Evolutionary conservation across 1,140 invertebrate genomes (phyloP).

Genomic region (Megathymus violae): DNA sequence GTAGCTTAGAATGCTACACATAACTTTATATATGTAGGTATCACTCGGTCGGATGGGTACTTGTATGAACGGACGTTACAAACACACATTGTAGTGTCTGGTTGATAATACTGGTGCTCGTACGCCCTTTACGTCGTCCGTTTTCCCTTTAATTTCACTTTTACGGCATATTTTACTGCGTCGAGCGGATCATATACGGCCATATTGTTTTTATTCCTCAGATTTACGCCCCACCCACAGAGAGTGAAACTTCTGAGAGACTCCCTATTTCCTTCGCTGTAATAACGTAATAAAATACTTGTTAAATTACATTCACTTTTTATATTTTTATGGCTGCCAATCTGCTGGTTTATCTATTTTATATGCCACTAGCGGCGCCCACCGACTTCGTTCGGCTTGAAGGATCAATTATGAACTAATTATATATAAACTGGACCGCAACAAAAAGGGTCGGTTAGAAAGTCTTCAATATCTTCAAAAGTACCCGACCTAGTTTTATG

Average conservation of each 20-base stretch:
- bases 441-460: too few relatives aligned
- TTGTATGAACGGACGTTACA: too few relatives aligned
- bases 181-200: constrained; percentile 34
- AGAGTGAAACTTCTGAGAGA: constrained; percentile 7
- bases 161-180: constrained; percentile 40
- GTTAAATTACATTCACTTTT: neutral
- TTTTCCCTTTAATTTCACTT: constrained; percentile 39
- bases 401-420: too few relatives aligned
- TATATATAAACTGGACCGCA: too few relatives aligned
- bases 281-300: neutral
- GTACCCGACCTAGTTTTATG: too few relatives aligned
- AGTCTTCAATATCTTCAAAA: too few relatives aligned
- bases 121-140: constrained; percentile 30
- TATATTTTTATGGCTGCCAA: neutral
- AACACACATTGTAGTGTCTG: too few relatives aligned
- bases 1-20: too few relatives aligned
- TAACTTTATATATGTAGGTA: too few relatives aligned
- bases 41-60: too few relatives aligned
- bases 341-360: neutral
- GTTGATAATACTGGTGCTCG: too few relatives aligned
- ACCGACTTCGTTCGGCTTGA: too few relatives aligned
- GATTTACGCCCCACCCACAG: constrained; percentile 18
- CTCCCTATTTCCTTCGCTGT: neutral
- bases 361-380: neutral
- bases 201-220: constrained; percentile 36